These are phyloP conservation scores for Nothobranchius furzeri DNA, from an alignment of 2,113 vertebrate genomes.

Conservation along the genomic window DNA sequence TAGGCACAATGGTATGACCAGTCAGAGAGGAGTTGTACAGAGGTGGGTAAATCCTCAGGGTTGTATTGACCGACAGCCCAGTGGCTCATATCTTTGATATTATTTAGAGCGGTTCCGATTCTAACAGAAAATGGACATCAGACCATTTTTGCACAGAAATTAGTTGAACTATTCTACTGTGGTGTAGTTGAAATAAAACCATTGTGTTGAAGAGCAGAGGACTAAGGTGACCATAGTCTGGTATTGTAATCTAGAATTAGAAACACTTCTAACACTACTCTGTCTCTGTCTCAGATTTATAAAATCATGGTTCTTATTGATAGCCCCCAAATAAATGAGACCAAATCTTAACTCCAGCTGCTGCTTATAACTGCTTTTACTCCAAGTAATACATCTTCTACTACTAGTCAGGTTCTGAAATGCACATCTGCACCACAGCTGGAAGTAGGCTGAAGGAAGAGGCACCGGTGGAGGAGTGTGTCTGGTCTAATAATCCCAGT, in stretches of 20 bases:
- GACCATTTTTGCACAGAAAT: too few species aligned
- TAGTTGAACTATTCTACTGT: too few species aligned
- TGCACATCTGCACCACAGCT: slow-evolving; percentile 74
- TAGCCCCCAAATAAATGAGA: not conserved
- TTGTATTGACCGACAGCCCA: too few species aligned
- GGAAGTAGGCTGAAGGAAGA: slow-evolving; percentile 21
- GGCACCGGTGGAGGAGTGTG: slow-evolving; percentile 17
- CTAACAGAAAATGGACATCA: too few species aligned
- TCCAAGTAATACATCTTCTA: not conserved
- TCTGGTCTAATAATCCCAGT: slow-evolving; percentile 43
- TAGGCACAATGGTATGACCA: too few species aligned
- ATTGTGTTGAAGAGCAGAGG: not conserved
- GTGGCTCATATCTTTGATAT: too few species aligned
- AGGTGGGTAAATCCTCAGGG: too few species aligned
- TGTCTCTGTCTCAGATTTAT: not conserved
- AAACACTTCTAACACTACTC: not conserved
- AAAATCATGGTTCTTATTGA: not conserved
- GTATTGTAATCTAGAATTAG: not conserved
- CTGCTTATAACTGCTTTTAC: not conserved
- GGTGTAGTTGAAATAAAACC: too few species aligned
- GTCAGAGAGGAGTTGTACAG: too few species aligned
- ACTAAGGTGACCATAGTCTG: not conserved
- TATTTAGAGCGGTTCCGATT: too few species aligned
- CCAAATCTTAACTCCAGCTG: slow-evolving; percentile 3
- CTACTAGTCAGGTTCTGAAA: slow-evolving; percentile 27